Percentiles rank a stretch among this genome's conserved stretches.
phyloP scores from a whole-genome alignment of 2,797 vertebrate genomes.

The Halcyon smyrnensis region DNA sequence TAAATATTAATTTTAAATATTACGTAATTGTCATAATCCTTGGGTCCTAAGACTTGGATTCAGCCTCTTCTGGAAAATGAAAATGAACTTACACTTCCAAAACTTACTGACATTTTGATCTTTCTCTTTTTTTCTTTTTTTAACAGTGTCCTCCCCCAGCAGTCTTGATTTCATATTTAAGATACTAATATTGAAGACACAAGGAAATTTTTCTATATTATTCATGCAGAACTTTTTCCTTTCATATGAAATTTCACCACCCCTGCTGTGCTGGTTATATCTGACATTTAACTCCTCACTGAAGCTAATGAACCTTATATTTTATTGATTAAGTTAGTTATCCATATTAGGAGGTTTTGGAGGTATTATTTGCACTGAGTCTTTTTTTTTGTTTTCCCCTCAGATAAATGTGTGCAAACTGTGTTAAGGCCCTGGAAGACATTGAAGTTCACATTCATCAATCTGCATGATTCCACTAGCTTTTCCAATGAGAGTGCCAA shows the following conservation, averaged over 20 bases:
- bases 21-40: neutral
- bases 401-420: neutral
- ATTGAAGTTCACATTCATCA: neutral
- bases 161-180: neutral
- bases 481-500: neutral
- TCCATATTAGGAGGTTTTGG: neutral
- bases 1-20: conserved; percentile 6
- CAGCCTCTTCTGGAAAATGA: neutral
- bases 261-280: neutral
- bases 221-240: neutral
- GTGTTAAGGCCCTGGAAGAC: neutral
- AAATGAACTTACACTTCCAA: neutral
- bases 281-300: conserved; percentile 27
- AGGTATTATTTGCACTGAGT: neutral
- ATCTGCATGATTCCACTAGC: neutral
- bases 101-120: accelerated
- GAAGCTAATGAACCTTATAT: conserved; percentile 7
- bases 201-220: neutral
- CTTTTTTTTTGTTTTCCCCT: neutral
- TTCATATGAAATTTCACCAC: neutral
- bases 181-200: neutral
- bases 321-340: conserved; percentile 34
- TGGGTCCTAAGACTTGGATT: neutral
- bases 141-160: neutral
- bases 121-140: no score